Conservation (phyloP, 2,113 vertebrate genomes). For the Carassius carassius region DNA sequence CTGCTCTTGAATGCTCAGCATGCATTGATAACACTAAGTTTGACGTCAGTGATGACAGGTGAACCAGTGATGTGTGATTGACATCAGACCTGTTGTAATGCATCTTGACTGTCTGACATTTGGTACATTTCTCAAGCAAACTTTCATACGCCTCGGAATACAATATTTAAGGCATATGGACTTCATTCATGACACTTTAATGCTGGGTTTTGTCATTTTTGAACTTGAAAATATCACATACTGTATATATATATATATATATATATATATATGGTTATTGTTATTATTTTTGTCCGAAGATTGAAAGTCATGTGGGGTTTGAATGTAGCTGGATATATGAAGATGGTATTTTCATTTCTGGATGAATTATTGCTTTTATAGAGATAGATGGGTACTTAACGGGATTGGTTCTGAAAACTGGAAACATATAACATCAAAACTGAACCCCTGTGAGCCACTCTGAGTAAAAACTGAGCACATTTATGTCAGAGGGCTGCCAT, state of each 20-base stretch:
- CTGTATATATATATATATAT: too few relatives aligned
- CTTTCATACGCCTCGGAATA: neutral
- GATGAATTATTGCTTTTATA: neutral
- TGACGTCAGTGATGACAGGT: too few relatives aligned
- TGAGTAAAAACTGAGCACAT: neutral
- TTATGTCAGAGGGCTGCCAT: neutral
- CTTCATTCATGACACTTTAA: neutral
- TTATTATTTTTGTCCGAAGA: neutral
- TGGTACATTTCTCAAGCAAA: neutral
- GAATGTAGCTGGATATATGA: neutral
- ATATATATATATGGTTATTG: neutral
- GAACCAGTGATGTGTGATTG: too few relatives aligned
- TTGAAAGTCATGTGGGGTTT: neutral
- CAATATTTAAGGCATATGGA: neutral
- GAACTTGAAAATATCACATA: neutral
- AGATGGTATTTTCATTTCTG: neutral
- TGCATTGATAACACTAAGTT: too few relatives aligned
- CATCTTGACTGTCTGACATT: too few relatives aligned
- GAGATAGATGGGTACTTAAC: neutral
- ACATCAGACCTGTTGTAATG: too few relatives aligned
- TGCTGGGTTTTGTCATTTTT: neutral
- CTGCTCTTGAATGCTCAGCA: too few relatives aligned
- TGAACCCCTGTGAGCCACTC: neutral
- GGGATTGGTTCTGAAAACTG: neutral
- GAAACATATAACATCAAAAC: neutral